Base-by-base conservation (phyloP, 1,140 invertebrate genomes). In the Penaeus japonicus region DNA sequence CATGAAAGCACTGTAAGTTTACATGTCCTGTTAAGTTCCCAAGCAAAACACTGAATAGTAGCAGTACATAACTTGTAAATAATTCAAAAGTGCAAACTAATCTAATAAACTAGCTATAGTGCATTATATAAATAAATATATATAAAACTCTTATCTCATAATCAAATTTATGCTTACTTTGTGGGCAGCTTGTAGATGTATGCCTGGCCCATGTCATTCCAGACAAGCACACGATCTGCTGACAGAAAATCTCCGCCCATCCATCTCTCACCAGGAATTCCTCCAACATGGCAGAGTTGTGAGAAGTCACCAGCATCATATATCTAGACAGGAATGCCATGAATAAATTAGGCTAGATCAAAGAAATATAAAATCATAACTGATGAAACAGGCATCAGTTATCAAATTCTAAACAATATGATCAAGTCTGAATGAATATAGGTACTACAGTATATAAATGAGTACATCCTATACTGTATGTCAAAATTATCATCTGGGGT, bases 181-280 rank as follows among this genome's bases (percentile, higher is more conserved):
- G 97, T 96, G 10, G 98, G 98, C 91, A 99, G 93, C 93, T 97
- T 97, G 92, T 98, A 99, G 85, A 99, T 93, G 93, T 98, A 99
- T 70, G 96, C 97, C 92, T 97, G 97, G 85, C 98, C 98, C 91
- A 97, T 96, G 89, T 97, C 97, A 78, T 96, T 98, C 97, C 97
- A 99, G 0, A 98, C 95, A 81, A 99, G 95, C 0, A 99, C 96
- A 59, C 96, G 94, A 92, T 99, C 98, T 3, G 96, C 95, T 4
- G 96, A 95, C 20, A 99, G 93, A 92, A 99, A 99, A 92, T 99
- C 97, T 2, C 98, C 98, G 20, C 97, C 97, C 93, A 97, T 95
- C 98, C 98, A 99, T 12, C 97, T 94, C 93, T 98, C 97, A 0
- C 96, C 95, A 35, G 95, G 93, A 0, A 96, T 96, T 32, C 96